Evolutionary conservation across 2,113 vertebrate genomes (phyloP).

Genomic region (Calypte anna): DNA sequence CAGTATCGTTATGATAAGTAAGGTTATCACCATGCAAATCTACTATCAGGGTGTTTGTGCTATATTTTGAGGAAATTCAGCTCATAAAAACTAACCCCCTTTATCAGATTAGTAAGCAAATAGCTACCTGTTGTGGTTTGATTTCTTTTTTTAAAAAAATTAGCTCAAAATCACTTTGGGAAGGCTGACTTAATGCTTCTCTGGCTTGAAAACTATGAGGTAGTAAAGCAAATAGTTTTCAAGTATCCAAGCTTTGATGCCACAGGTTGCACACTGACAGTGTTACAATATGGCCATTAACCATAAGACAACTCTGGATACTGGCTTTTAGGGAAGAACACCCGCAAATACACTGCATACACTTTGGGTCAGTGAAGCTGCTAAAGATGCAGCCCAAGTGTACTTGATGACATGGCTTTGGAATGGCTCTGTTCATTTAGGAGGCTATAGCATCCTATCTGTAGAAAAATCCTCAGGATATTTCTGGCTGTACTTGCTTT

Average conservation of each 20-base stretch:
- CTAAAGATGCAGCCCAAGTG: not conserved
- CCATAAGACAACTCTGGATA: not conserved
- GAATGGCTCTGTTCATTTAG: not conserved
- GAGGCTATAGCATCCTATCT: not conserved
- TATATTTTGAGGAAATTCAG: fast-evolving
- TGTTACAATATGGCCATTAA: not conserved
- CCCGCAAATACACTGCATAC: fast-evolving
- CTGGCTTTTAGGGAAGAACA: not conserved
- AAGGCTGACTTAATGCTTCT: not conserved
- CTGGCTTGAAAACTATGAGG: not conserved
- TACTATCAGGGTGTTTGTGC: not conserved
- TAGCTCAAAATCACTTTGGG: not conserved
- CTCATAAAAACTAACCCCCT: not conserved
- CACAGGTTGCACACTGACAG: not conserved
- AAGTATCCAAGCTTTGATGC: not conserved
- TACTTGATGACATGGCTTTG: not conserved
- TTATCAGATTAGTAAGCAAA: not conserved
- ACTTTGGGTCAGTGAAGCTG: not conserved
- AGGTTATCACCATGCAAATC: not conserved
- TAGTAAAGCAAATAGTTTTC: not conserved
- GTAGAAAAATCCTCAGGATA: not conserved
- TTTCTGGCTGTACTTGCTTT: not conserved
- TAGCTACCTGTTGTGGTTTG: not conserved
- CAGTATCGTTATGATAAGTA: not conserved
- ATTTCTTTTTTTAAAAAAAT: not conserved